A percentile compares a stretch with the other conserved stretches of the same genome.
Evolutionary conservation across 2,113 vertebrate species (phyloP).

Genomic region (Notiomystis cincta): DNA sequence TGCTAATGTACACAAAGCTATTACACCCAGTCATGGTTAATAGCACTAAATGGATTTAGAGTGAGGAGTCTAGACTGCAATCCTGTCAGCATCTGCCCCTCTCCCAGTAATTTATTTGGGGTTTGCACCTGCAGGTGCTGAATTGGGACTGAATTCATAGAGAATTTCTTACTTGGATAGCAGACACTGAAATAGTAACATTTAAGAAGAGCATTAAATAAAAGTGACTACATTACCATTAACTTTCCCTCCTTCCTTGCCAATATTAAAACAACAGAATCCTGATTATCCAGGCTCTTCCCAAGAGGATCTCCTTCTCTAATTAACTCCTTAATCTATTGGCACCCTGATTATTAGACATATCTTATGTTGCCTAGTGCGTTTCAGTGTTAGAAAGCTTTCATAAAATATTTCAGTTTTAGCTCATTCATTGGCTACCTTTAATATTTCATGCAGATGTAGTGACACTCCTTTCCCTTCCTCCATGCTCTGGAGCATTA

Average conservation of each 20-base stretch:
- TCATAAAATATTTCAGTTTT: neutral
- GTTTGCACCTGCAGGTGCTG: conserved; percentile 61
- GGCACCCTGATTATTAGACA: neutral
- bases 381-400: neutral
- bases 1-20: conserved; percentile 60
- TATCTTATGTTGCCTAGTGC: neutral
- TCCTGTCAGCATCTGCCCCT: conserved; percentile 65
- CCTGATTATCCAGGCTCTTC: conserved; percentile 8
- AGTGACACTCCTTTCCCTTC: neutral
- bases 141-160: conserved; percentile 16
- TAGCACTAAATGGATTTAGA: conserved; percentile 69
- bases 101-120: conserved; percentile 55
- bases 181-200: neutral
- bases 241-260: neutral
- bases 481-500: neutral
- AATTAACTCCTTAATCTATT: conserved; percentile 17
- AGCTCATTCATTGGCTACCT: neutral
- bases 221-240: neutral
- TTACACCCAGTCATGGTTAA: conserved; percentile 67
- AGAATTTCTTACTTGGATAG: conserved; percentile 23
- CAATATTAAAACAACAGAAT: conserved; percentile 32
- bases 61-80: conserved; percentile 62
- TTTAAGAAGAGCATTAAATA: conserved; percentile 22
- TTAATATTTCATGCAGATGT: neutral
- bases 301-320: neutral